Evolutionary conservation across 2,113 vertebrate genomes (phyloP).

Genomic region (Rhadina sibilatrix): DNA sequence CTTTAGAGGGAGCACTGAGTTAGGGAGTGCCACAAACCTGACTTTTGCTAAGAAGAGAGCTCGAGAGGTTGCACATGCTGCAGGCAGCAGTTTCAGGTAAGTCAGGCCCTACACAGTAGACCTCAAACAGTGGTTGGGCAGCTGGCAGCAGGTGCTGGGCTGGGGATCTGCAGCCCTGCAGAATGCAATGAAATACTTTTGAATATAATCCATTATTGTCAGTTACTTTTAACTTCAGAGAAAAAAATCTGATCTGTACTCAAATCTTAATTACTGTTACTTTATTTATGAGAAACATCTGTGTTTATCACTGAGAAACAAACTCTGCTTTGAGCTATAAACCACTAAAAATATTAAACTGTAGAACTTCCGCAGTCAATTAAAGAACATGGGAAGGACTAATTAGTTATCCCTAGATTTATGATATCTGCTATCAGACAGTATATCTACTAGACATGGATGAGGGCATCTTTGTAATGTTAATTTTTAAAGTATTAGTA

Average conservation of each 20-base stretch:
- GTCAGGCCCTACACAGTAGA: fast-evolving
- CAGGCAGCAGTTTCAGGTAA: background rate
- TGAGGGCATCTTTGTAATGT: background rate
- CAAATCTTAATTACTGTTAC: background rate
- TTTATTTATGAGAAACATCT: constrained; percentile 34
- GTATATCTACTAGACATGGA: background rate
- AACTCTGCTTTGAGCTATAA: background rate
- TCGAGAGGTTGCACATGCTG: fast-evolving
- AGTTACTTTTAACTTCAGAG: background rate
- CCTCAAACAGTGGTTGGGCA: background rate
- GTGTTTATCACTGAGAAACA: constrained; percentile 8
- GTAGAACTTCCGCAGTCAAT: background rate
- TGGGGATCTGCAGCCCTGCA: background rate
- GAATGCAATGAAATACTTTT: background rate
- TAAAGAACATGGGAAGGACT: background rate
- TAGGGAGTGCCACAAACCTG: background rate
- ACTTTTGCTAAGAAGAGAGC: background rate
- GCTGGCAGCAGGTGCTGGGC: background rate
- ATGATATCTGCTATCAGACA: background rate
- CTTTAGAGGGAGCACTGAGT: background rate
- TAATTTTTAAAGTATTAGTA: background rate
- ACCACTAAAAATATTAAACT: background rate
- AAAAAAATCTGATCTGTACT: background rate
- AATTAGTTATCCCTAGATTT: background rate
- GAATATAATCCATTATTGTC: background rate